Evolutionary conservation across 2,888 invertebrate species (phyloP), one percentile per base, ranked within the genome.

Genomic region (Didymodactylos carnosus): DNA sequence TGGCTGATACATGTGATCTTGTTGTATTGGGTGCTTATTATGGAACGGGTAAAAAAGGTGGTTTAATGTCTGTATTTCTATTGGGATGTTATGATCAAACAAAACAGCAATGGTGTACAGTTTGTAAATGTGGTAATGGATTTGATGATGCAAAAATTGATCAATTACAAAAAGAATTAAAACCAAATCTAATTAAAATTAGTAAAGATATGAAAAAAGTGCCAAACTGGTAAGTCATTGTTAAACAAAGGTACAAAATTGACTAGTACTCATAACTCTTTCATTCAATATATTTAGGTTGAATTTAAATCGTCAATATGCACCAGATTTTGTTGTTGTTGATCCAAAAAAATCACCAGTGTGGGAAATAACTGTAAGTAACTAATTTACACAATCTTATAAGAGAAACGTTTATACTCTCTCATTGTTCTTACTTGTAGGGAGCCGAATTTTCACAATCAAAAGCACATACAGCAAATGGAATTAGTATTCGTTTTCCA

Each of bases 1-100:
- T 94, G 91, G 94, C 94, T 1, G 94, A 95, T 82, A 89, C 89
- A 1, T 94, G 93, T 40, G 94, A 94, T 86, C 87, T 95, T 77
- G 90, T 94, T 6, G 93, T 94, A 1, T 84, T 95, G 62, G 94
- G 94, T 25, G 94, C 92, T 70, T 95, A 93, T 89, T 94, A 90
- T 84, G 94, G 94, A 80, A 91, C 91, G 0, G 93, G 93, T 5
- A 90, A 89, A 72, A 83, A 83, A 84, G 87, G 93, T 62, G 93
- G 93, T 0, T 88, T 91, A 86, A 90, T 92, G 88, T 94, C 93
- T 5, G 89, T 93, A 69, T 94, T 94, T 81, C 85, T 95, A 25
- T 93, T 94, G 92, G 94, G 94, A 0, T 91, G 91, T 78, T 87
- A 88, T 75, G 90, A 94, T 83, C 85, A 85, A 10, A 81, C 80